Evolutionary conservation across 1,140 invertebrate genomes (phyloP).

Genomic region (Aleiodes sp.): DNA sequence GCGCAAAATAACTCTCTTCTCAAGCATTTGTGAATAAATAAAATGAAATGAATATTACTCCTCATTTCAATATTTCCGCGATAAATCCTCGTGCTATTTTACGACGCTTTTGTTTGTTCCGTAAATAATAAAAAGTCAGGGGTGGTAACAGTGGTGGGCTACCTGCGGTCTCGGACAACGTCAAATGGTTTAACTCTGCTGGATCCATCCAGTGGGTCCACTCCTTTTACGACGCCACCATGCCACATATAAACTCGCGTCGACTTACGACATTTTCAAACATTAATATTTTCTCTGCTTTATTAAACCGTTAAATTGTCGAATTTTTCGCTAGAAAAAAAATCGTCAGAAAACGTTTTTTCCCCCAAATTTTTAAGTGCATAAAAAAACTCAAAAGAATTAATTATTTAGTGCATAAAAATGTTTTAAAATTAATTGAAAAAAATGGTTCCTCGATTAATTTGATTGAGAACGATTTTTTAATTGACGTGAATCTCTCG

Average conservation of each 20-base stretch:
- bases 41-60: background rate
- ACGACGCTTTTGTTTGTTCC: background rate
- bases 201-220: background rate
- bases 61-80: background rate
- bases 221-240: background rate
- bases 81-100: background rate
- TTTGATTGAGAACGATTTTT: background rate
- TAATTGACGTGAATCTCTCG: slow-evolving; percentile 18
- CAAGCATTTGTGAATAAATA: background rate
- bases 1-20: too few species aligned
- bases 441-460: background rate
- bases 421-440: background rate
- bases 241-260: background rate
- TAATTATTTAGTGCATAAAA: background rate
- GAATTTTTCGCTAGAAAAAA: background rate
- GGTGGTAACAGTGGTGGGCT: background rate
- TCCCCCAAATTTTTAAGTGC: too few species aligned
- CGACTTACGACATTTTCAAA: background rate
- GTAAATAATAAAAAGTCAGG: background rate
- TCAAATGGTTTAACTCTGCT: background rate
- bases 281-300: background rate
- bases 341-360: too few species aligned
- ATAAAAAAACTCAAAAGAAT: background rate
- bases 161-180: background rate
- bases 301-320: background rate